A percentile compares a stretch with the other conserved stretches of the same genome.
Conservation (phyloP, 1,140 invertebrate species). For the Drosophila cardini region DNA sequence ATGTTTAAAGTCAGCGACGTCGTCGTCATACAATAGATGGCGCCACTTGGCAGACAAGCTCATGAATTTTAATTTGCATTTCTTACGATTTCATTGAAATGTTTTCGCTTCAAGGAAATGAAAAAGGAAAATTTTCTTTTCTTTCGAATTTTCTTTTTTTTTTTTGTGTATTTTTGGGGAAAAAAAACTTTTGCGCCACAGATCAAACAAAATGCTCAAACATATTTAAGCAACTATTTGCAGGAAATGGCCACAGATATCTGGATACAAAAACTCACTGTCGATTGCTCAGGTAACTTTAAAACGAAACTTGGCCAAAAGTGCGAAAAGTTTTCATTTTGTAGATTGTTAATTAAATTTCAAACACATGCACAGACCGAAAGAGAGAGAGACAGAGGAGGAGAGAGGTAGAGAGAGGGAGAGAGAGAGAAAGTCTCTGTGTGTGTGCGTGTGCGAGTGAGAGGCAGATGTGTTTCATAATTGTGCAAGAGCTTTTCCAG, state of each 20-base stretch:
- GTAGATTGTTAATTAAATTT: conserved; percentile 40
- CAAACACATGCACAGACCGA: background rate
- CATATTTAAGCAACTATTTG: conserved; percentile 44
- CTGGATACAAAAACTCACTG: conserved; percentile 32
- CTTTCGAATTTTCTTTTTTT: background rate
- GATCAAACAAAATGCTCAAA: conserved; percentile 53
- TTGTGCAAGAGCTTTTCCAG: conserved; percentile 29
- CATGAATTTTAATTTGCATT: conserved; percentile 54
- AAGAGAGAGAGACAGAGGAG: background rate
- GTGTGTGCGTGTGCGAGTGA: conserved; percentile 1
- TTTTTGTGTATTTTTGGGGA: background rate
- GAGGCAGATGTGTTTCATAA: conserved; percentile 11
- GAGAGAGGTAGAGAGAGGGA: background rate
- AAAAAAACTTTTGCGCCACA: conserved; percentile 33
- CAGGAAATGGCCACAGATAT: conserved; percentile 15
- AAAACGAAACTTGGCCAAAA: conserved; percentile 5
- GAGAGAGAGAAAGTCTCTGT: background rate
- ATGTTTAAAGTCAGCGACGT: conserved; percentile 28
- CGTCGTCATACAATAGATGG: conserved; percentile 28
- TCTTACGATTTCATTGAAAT: conserved; percentile 41
- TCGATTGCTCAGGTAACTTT: conserved; percentile 36
- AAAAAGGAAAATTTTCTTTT: background rate
- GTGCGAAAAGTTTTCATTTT: conserved; percentile 28
- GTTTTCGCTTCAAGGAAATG: conserved; percentile 30
- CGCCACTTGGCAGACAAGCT: conserved; percentile 33